Percentiles rank a stretch among this genome's conserved stretches.
These are phyloP conservation scores for Acleris laterana DNA, from an alignment of 2,888 invertebrate genomes.

Conservation along the genomic window DNA sequence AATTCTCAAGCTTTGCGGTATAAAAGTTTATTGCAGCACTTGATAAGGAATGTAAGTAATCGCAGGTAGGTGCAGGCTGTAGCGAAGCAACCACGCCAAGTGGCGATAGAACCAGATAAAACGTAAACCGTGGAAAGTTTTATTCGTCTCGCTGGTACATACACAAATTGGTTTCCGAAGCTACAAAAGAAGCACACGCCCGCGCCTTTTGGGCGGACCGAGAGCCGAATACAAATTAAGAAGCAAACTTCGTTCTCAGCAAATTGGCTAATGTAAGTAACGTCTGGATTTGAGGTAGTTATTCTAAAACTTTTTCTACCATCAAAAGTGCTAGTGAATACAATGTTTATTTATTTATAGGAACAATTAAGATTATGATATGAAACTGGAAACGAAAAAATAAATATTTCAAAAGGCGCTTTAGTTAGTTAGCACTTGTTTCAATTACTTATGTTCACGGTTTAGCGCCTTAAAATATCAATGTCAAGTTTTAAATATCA, in stretches of 20 bases:
- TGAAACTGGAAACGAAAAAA: no score
- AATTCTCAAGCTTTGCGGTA: constrained; percentile 66
- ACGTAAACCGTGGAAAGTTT: constrained; percentile 64
- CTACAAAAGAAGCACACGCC: constrained; percentile 74
- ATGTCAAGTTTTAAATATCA: no score
- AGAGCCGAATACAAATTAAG: constrained; percentile 79
- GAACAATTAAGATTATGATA: no score
- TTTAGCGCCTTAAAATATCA: no score
- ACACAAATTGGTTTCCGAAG: constrained; percentile 79
- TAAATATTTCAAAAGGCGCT: no score
- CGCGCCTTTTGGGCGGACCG: constrained; percentile 62
- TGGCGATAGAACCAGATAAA: constrained; percentile 15
- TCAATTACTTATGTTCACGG: no score
- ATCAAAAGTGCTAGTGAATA: constrained; percentile 1
- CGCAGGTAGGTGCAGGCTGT: constrained; percentile 4
- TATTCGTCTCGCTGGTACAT: constrained; percentile 72
- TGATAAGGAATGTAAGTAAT: constrained; percentile 31
- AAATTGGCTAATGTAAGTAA: constrained; percentile 74
- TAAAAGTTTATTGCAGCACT: constrained; percentile 57
- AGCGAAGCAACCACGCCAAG: constrained; percentile 48
- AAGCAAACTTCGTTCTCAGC: constrained; percentile 65
- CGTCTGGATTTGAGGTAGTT: constrained; percentile 68
- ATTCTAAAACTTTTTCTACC: constrained; percentile 48
- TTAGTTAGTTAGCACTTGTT: no score
- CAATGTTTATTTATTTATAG: no score